Evolutionary conservation across 2,797 vertebrate genomes (phyloP).

Genomic region (Microctenopoma stevenorrisi): DNA sequence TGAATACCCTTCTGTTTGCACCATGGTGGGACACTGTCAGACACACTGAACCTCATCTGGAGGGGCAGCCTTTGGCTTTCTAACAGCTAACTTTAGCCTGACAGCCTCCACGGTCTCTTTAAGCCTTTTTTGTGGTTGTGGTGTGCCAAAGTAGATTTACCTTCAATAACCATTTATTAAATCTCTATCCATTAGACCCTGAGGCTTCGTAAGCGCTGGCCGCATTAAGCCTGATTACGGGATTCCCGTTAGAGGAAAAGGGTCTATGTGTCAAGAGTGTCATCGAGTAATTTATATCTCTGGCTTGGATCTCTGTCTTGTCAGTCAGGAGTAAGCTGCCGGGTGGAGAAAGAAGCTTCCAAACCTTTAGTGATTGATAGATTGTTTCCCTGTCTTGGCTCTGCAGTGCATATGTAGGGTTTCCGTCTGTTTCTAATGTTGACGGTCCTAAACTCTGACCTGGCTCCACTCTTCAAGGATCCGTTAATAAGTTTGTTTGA

Average conservation of each 20-base stretch:
- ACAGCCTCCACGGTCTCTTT: conserved; percentile 71
- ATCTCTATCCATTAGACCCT: conserved; percentile 94
- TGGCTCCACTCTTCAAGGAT: conserved; percentile 39
- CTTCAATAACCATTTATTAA: conserved; percentile 99
- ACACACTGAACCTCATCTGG: conserved; percentile 45
- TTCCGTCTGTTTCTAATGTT: conserved; percentile 22
- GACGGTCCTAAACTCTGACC: conserved; percentile 39
- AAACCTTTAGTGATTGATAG: conserved; percentile 40
- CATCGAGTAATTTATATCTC: conserved; percentile 85
- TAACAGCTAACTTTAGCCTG: conserved; percentile 74
- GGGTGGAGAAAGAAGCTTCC: conserved; percentile 50
- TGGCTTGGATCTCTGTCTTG: conserved; percentile 74
- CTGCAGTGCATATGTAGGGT: conserved; percentile 6
- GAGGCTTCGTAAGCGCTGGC: conserved; percentile 85
- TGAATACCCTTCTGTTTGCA: conserved; percentile 36
- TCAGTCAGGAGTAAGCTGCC: conserved; percentile 72
- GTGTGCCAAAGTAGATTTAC: conserved; percentile 95
- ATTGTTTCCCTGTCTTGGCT: conserved; percentile 28
- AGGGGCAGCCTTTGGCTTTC: conserved; percentile 52
- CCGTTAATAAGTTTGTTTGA: conserved; percentile 25
- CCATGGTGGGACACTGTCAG: conserved; percentile 55
- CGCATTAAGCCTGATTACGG: conserved; percentile 98
- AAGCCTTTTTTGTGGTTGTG: conserved; percentile 84
- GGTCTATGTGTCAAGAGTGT: conserved; percentile 84
- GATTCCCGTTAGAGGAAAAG: conserved; percentile 84